These are phyloP conservation scores for Ectropis grisescens DNA, from an alignment of 1,140 invertebrate genomes.

Conservation along the genomic window DNA sequence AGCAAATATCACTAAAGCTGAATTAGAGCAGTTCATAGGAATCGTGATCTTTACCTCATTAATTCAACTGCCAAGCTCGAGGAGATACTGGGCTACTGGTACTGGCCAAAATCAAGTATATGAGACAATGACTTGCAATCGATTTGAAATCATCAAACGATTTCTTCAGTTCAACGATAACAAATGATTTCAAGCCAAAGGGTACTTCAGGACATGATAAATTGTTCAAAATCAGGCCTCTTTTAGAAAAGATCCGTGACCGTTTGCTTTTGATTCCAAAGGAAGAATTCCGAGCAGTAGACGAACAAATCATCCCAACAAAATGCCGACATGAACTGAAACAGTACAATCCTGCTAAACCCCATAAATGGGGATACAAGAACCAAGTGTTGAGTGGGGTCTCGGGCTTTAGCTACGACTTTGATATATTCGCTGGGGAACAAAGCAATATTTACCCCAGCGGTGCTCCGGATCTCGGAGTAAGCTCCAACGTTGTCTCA, in stretches of 20 bases:
- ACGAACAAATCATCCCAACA: too few species aligned
- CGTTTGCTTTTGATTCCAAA: too few species aligned
- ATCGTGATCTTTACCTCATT: not conserved
- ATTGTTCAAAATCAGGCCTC: not conserved
- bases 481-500: constrained; percentile 30
- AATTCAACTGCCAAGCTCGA: not conserved
- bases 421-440: constrained; percentile 10
- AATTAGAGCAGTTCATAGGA: not conserved
- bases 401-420: too few species aligned
- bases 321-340: too few species aligned
- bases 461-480: constrained; percentile 18
- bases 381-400: too few species aligned
- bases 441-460: constrained; percentile 15
- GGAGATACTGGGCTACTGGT: not conserved
- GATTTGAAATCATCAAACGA: not conserved
- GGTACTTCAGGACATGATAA: not conserved
- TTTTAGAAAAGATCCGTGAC: too few species aligned
- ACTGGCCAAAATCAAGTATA: not conserved
- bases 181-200: not conserved
- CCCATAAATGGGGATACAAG: too few species aligned
- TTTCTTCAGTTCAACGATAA: not conserved
- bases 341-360: too few species aligned
- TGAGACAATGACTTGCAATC: not conserved
- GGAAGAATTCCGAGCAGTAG: too few species aligned
- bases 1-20: not conserved